A percentile compares a stretch with the other conserved stretches of the same genome.
phyloP scores from a whole-genome alignment of 1,140 invertebrate genomes.

The Tetranychus urticae region DNA sequence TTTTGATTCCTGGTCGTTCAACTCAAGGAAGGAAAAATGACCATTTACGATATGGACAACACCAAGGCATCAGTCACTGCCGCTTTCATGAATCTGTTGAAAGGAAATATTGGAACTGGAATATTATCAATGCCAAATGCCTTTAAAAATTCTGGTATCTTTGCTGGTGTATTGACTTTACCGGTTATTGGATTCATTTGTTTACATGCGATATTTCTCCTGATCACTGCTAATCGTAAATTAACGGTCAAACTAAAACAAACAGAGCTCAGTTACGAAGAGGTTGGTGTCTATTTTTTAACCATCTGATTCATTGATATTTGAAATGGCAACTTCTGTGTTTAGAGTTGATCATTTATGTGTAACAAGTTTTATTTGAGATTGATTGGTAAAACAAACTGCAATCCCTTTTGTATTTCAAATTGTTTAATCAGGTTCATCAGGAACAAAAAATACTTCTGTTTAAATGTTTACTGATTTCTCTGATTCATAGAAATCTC shows the following conservation, averaged over 20 bases:
- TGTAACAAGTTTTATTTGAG: no score
- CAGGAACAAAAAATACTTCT: no score
- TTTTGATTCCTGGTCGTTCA: no score
- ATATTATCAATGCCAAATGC: conserved; percentile 75
- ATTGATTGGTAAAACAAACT: no score
- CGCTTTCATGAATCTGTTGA: conserved; percentile 47
- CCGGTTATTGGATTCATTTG: conserved; percentile 47
- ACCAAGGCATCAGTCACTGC: neutral
- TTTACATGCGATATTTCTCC: conserved; percentile 64
- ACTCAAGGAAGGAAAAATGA: no score
- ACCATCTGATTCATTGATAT: neutral
- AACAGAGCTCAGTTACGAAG: conserved; percentile 36
- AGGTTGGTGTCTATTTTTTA: conserved; percentile 27
- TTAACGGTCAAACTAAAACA: neutral
- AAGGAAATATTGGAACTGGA: conserved; percentile 66
- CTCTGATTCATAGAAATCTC: no score
- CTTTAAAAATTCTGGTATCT: conserved; percentile 45
- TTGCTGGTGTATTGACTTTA: conserved; percentile 42
- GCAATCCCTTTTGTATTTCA: no score
- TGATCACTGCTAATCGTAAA: conserved; percentile 29
- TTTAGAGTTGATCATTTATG: no score
- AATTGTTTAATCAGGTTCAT: no score
- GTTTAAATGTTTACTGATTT: no score
- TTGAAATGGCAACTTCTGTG: neutral
- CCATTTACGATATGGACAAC: no score